phyloP scores from a whole-genome alignment of 2,113 vertebrate genomes.

The Siniperca chuatsi region DNA sequence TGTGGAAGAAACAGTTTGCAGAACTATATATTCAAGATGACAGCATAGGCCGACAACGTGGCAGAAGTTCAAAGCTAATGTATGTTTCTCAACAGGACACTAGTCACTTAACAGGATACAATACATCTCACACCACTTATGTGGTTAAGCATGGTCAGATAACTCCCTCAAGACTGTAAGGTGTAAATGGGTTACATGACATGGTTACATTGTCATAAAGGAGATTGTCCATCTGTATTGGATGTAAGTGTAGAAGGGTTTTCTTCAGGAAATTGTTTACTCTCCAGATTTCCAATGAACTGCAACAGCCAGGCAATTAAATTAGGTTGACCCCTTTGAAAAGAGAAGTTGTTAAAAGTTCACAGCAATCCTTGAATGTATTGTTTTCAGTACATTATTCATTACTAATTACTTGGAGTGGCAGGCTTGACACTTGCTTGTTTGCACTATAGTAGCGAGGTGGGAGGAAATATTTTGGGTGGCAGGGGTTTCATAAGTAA shows the following conservation, averaged over 20 bases:
- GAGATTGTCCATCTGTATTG: background rate
- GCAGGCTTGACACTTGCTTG: background rate
- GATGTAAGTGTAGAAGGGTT: background rate
- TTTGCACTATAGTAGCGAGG: background rate
- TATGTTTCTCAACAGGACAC: background rate
- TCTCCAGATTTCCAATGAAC: background rate
- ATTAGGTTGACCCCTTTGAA: background rate
- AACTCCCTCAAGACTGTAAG: background rate
- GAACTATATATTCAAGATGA: constrained; percentile 9
- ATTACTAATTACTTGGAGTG: background rate
- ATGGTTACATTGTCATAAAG: background rate
- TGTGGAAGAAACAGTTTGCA: background rate
- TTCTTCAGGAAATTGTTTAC: background rate
- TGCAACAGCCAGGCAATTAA: background rate
- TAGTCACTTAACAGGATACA: background rate
- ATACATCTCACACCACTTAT: background rate
- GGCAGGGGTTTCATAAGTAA: background rate
- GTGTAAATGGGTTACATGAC: background rate
- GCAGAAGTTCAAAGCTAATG: background rate
- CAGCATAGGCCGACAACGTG: background rate
- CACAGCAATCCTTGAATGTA: background rate
- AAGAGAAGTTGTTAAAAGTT: background rate
- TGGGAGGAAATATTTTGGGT: background rate
- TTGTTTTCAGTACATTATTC: background rate
- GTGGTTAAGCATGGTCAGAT: background rate